These are phyloP conservation scores for Lasiurus cinereus DNA, from an alignment of 2,113 vertebrate genomes.

Conservation along the genomic window DNA sequence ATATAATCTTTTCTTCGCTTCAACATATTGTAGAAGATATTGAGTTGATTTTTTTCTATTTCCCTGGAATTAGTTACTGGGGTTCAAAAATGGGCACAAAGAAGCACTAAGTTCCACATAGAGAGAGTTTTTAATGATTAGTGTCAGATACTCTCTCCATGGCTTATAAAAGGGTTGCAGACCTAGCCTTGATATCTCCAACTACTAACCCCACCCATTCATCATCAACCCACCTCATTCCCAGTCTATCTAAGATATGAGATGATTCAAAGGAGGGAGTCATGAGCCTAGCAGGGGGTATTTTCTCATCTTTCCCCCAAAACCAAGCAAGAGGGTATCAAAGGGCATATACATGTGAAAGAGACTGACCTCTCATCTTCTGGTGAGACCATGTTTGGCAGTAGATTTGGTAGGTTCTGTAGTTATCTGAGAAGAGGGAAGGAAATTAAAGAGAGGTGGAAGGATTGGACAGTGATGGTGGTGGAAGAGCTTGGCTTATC, in stretches of 20 bases:
- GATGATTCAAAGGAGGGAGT: neutral
- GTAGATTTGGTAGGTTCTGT: neutral
- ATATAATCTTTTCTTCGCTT: neutral
- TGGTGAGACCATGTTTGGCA: neutral
- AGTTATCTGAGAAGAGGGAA: slow-evolving; percentile 16
- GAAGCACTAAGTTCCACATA: slow-evolving; percentile 24
- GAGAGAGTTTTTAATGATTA: slow-evolving; percentile 17
- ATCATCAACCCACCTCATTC: neutral
- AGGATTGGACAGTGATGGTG: neutral
- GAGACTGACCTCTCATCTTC: neutral
- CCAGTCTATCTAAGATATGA: neutral
- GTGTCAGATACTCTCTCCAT: neutral
- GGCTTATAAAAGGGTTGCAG: neutral
- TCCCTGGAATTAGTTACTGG: neutral
- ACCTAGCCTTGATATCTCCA: neutral
- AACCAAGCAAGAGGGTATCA: neutral
- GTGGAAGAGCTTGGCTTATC: neutral
- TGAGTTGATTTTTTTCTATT: neutral
- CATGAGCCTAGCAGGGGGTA: neutral
- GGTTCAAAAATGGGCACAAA: neutral
- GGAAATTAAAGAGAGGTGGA: neutral
- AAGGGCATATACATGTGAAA: neutral
- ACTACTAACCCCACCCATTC: neutral
- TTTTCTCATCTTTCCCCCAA: neutral
- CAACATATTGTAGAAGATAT: neutral